Percentiles rank a stretch among this genome's conserved stretches.
These are phyloP conservation scores for Patiria miniata DNA, from an alignment of 35 echinoderm and acorn worm genomes.

Conservation along the genomic window DNA sequence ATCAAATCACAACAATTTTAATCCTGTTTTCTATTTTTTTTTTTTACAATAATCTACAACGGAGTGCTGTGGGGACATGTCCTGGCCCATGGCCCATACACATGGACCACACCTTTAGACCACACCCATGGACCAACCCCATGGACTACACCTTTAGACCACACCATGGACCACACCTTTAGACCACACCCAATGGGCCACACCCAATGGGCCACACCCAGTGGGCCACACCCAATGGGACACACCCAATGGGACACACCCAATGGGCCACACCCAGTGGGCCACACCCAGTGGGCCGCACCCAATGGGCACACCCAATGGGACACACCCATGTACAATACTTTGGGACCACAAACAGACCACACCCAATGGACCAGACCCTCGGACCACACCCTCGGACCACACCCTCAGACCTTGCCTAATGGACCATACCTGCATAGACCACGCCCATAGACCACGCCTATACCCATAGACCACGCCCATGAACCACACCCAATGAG, in stretches of 20 bases:
- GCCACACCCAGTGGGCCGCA: neutral
- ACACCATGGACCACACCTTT: neutral
- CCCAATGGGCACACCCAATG: neutral
- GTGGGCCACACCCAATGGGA: neutral
- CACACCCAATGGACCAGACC: neutral
- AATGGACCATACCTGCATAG: too few relatives aligned
- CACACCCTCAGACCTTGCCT: too few relatives aligned
- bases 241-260: neutral
- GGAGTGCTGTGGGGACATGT: too few relatives aligned
- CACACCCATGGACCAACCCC: too few relatives aligned
- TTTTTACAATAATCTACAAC: too few relatives aligned
- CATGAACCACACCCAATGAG: neutral
- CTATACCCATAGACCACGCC: neutral
- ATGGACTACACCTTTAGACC: too few relatives aligned
- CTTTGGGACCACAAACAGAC: neutral
- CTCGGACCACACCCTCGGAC: neutral
- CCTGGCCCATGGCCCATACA: too few relatives aligned
- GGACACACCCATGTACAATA: neutral
- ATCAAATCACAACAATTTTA: too few relatives aligned
- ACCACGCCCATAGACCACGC: neutral
- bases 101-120: neutral
- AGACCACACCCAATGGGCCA: neutral
- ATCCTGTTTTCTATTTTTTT: too few relatives aligned
- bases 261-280: neutral
- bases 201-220: neutral